These are phyloP conservation scores for Limnephilus lunatus DNA, from an alignment of 2,888 invertebrate species.

Conservation along the genomic window DNA sequence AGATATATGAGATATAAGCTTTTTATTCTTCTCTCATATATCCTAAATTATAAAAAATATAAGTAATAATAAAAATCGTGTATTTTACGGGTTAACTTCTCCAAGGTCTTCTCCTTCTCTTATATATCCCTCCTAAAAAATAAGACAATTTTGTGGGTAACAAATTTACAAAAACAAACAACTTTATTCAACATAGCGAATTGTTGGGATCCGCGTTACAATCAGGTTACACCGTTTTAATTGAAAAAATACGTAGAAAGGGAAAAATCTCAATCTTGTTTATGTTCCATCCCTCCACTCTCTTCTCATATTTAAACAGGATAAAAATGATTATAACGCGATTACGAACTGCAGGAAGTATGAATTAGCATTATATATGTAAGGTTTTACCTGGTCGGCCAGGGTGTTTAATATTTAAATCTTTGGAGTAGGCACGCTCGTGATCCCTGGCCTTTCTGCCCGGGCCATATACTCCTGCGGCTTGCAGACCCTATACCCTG, in stretches of 20 bases:
- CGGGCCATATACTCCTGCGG: neutral
- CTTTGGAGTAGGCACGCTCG: neutral
- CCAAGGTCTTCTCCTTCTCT: no score
- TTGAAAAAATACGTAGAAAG: no score
- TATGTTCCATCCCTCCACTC: neutral
- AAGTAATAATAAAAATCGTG: no score
- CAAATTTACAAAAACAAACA: neutral
- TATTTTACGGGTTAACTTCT: no score
- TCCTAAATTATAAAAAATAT: no score
- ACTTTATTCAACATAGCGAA: neutral
- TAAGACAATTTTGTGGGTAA: neutral
- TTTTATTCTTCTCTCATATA: no score
- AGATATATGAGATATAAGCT: no score
- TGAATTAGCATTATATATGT: neutral
- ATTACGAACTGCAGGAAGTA: neutral
- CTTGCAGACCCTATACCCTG: neutral
- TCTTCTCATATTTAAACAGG: neutral
- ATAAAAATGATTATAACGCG: neutral
- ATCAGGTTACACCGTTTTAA: neutral
- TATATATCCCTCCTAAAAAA: neutral
- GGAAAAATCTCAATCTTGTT: neutral
- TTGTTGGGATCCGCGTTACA: neutral
- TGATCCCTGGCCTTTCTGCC: neutral
- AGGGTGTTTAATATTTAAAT: neutral
- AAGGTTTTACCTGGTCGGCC: neutral